A percentile compares a stretch with the other conserved stretches of the same genome.
Conservation (phyloP, 2,113 vertebrate species). For the Corynorhinus townsendii region DNA sequence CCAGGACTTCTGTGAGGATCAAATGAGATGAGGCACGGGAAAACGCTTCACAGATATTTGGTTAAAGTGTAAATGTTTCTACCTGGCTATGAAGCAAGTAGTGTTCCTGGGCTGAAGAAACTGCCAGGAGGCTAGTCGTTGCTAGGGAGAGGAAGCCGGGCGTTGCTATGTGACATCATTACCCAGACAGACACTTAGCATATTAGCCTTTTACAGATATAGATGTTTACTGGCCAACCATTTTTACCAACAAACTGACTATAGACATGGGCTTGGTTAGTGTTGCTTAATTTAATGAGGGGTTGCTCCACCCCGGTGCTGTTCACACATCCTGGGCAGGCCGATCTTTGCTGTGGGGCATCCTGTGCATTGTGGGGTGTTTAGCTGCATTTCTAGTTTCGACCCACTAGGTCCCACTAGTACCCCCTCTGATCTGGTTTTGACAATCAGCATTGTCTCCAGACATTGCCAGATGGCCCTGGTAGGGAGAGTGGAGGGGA, state of each 20-base stretch:
- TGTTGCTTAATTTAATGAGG: background rate
- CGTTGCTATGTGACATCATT: too few species aligned
- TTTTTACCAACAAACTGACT: background rate
- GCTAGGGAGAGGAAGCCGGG: too few species aligned
- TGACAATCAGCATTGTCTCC: background rate
- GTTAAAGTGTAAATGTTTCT: too few species aligned
- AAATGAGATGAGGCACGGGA: too few species aligned
- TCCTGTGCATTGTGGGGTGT: background rate
- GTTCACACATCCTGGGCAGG: background rate
- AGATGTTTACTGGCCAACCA: background rate
- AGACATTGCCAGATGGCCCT: background rate
- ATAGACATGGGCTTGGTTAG: rapidly evolving
- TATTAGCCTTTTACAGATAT: too few species aligned
- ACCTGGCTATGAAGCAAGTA: too few species aligned
- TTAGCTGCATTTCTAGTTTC: background rate
- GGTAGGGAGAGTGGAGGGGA: too few species aligned
- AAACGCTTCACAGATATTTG: too few species aligned
- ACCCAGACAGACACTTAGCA: too few species aligned
- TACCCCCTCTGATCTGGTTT: background rate
- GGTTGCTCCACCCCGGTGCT: background rate
- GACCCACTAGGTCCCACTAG: background rate
- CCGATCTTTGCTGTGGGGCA: background rate
- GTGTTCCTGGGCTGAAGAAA: too few species aligned
- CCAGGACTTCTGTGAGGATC: too few species aligned
- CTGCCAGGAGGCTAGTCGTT: too few species aligned